These are phyloP conservation scores for Sciurus carolinensis DNA, from an alignment of 2,797 vertebrate species.

Conservation along the genomic window DNA sequence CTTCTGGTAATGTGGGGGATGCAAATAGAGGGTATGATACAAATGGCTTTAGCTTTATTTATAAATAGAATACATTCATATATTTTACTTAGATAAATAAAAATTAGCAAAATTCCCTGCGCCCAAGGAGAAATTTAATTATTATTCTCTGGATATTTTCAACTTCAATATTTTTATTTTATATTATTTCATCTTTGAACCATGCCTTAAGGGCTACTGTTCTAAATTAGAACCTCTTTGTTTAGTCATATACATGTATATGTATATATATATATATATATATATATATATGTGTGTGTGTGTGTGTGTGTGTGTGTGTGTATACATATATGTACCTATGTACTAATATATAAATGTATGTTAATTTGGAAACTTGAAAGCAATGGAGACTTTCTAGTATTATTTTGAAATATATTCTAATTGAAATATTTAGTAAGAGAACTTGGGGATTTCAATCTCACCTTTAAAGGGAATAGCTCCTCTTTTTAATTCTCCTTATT, in stretches of 20 bases:
- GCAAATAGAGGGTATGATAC: not conserved
- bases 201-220: not conserved
- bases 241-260: not conserved
- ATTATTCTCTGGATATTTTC: not conserved
- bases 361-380: not conserved
- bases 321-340: too few species aligned
- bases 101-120: not conserved
- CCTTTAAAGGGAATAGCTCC: not conserved
- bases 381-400: not conserved
- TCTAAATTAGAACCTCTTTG: not conserved
- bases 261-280: not conserved
- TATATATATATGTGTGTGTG: too few species aligned
- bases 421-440: not conserved
- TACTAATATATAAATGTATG: not conserved
- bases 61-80: not conserved
- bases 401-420: slow-evolving; percentile 52
- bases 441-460: not conserved
- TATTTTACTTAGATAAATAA: not conserved
- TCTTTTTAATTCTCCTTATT: slow-evolving; percentile 7
- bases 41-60: not conserved
- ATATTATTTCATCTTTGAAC: not conserved
- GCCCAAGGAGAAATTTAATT: not conserved
- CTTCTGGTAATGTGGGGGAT: not conserved
- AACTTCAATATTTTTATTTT: slow-evolving; percentile 8
- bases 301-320: not conserved